Evolutionary conservation across 1,140 invertebrate species (phyloP), one percentile per base, ranked within the genome.

Genomic region (Amyelois transitella): DNA sequence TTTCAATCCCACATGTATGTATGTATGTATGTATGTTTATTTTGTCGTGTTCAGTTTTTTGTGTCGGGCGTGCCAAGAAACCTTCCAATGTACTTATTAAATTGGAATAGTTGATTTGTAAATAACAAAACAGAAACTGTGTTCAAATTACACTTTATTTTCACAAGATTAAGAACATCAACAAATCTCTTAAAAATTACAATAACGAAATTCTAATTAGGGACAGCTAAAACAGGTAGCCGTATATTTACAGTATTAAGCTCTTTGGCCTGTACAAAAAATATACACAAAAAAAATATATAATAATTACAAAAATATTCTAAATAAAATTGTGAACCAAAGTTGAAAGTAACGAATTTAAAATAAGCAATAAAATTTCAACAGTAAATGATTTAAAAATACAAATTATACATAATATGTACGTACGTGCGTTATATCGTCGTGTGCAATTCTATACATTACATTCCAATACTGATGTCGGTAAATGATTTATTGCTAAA

Each of bases 171-270:
- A 75, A 81, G 80, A 86, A 86, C 81, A 84, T 86, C 81, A 86
- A 86, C 83, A 84, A 82, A 82, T 86, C 62, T 81, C 81, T 84
- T 86, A 84, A 77, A 72, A 82, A 86, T 81, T 83, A 84, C 80
- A 78, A 75, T 77, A 86, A 84, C 83, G 81, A 83, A 86, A 78
- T 47, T 77, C 68, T 66, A 59, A 60, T 74, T 75, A 68, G 58
- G 63, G 56, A 73, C 82, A 82, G 75, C 77, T 75, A 62, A 64
- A 52, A 58, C 60, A 8, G 32, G 52, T 60, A 66, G 59, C 63
- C 61, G 67, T 64, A 58, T 66, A 82, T 84, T 73, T 84, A 86
- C 78, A 84, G 55, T 61, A 53, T 66, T 78, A 83, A 86, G 83
- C 83, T 86, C 83, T 86, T 86, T 86, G 81, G 83, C 83, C 79